Base-by-base conservation (phyloP, 2,113 vertebrate genomes). In the Gobius niger region DNA sequence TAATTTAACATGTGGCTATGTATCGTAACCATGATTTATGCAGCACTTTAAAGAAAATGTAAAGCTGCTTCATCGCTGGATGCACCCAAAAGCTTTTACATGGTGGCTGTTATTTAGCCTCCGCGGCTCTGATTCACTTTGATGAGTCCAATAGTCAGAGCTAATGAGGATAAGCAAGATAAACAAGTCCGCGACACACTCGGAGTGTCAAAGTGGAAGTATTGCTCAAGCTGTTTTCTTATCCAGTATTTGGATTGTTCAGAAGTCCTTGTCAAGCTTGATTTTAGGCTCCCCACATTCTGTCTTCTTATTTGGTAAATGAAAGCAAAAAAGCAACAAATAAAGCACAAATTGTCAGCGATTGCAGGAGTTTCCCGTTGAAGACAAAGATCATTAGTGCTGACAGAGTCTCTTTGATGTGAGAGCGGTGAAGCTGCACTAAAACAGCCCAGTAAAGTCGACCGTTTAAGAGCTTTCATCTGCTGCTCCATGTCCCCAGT, bases 1-100 rank as follows among this genome's bases (percentile, higher is more conserved):
- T 73, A 70, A 86, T 87, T 80, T 74, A 62, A 67, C 40, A 61
- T 66, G 56, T 67, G 72, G 76, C 50, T 63, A 70, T 81, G 85
- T 88, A 63, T 63, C 62, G 68, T 64, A 40, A 54, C 63, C 9
- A 9, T 68, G 71, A 82, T 79, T 80, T 62, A 56, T 65, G 70
- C 62, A 40, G 47, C 77, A 69, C 65, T 49, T 49, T 62, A 75
- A 74, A 66, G 63, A 41, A 15, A 16, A 49, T 34, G 11, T 73
- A 76, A 16, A 14, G 78, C 56, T 57, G 51, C 78, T 84, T 82
- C 82, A 80, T 60, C 52, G 47, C 12, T 16, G 68, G 78, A 84
- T 84, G 80, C 87, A 60, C 34, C 57, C 7, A 15, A 60, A n/a
- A 40, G 34, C 40, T 16, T 60, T 60, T 15, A 60, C 40, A 6